Evolutionary conservation across 2,113 vertebrate genomes (phyloP).

Genomic region (Odontophorus gujanensis): DNA sequence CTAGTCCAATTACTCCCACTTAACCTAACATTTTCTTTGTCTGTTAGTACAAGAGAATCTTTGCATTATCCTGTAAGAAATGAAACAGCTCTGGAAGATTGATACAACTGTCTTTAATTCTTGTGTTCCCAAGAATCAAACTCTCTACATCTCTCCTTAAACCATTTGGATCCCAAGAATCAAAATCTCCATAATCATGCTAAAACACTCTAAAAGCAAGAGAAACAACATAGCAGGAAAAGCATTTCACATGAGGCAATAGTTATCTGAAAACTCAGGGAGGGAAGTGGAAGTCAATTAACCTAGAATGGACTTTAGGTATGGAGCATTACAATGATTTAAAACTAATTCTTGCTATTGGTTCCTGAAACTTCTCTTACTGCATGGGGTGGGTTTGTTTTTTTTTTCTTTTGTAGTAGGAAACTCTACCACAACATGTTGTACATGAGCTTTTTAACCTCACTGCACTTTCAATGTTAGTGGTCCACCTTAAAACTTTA

Average conservation of each 20-base stretch:
- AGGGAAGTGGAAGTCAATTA: not conserved
- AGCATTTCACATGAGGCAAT: not conserved
- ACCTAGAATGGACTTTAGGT: not conserved
- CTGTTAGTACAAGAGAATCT: not conserved
- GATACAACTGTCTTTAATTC: not conserved
- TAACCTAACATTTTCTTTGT: not conserved
- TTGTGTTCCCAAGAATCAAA: not conserved
- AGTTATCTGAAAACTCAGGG: not conserved
- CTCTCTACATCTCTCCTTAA: not conserved
- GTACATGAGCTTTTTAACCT: not conserved
- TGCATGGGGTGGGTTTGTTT: not conserved
- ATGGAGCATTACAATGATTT: not conserved
- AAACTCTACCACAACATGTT: not conserved
- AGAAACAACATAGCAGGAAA: not conserved
- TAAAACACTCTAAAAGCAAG: not conserved
- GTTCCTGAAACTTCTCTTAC: not conserved
- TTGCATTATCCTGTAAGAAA: not conserved
- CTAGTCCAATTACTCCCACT: not conserved
- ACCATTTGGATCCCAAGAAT: not conserved
- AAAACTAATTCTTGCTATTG: not conserved
- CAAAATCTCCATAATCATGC: not conserved
- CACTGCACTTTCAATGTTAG: not conserved
- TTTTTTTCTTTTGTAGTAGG: not conserved
- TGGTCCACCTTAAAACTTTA: not conserved
- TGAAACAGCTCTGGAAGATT: not conserved